A percentile compares a stretch with the other conserved stretches of the same genome.
phyloP scores from a whole-genome alignment of 2,888 invertebrate genomes.

The Drosophila seclusa region DNA sequence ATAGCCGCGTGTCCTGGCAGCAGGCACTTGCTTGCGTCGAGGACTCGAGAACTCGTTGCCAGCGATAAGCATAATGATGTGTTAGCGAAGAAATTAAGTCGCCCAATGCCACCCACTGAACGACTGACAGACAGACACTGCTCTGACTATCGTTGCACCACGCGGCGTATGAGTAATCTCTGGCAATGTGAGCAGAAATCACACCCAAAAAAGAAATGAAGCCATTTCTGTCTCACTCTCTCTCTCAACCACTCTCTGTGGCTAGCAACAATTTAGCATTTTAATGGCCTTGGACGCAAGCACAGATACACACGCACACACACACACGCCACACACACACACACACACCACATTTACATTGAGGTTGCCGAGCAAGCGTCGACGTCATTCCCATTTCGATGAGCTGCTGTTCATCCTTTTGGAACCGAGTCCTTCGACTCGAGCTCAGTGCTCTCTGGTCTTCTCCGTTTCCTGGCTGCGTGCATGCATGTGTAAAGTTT shows the following conservation, averaged over 20 bases:
- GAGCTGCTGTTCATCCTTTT: slow-evolving; percentile 39
- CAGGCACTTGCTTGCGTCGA: slow-evolving; percentile 54
- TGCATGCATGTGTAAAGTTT: slow-evolving; percentile 75
- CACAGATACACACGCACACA: not conserved
- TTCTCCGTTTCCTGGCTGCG: slow-evolving; percentile 22
- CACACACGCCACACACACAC: not conserved
- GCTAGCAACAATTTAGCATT: slow-evolving; percentile 73
- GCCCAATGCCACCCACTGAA: slow-evolving; percentile 12
- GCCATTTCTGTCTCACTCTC: slow-evolving; percentile 52
- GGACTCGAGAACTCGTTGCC: slow-evolving; percentile 22
- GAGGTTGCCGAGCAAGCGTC: slow-evolving; percentile 11
- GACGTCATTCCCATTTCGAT: slow-evolving; percentile 30
- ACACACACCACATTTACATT: slow-evolving; percentile 1
- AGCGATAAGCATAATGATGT: slow-evolving; percentile 67
- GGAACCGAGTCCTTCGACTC: slow-evolving; percentile 9
- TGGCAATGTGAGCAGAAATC: slow-evolving; percentile 33
- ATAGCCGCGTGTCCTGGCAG: slow-evolving; percentile 7
- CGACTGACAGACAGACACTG: slow-evolving; percentile 14
- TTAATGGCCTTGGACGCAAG: slow-evolving; percentile 62
- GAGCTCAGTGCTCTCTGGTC: slow-evolving; percentile 3
- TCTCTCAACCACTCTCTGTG: not conserved
- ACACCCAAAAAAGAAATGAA: slow-evolving; percentile 49
- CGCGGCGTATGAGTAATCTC: slow-evolving; percentile 70
- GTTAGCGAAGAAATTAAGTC: slow-evolving; percentile 43
- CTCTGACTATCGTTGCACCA: slow-evolving; percentile 30